A percentile compares a stretch with the other conserved stretches of the same genome.
phyloP scores from a whole-genome alignment of 2,797 vertebrate species.

The Eulemur rubriventer region DNA sequence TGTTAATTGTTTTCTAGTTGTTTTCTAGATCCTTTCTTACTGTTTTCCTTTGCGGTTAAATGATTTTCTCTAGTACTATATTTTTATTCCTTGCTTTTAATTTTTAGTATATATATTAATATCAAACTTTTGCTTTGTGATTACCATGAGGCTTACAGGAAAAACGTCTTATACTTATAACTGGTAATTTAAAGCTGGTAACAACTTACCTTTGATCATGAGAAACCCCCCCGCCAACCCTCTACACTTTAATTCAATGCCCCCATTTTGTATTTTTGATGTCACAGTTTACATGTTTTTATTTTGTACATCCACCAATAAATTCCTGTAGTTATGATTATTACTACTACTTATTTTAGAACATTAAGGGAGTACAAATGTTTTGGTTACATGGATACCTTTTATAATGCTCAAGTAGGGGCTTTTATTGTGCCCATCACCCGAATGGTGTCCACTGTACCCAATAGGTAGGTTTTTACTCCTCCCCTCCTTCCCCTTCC shows the following conservation, averaged over 20 bases:
- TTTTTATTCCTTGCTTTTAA: background rate
- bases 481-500: too few species aligned
- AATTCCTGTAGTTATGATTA: background rate
- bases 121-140: background rate
- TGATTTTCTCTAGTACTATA: background rate
- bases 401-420: background rate
- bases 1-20: background rate
- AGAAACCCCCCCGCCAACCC: background rate
- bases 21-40: background rate
- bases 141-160: background rate
- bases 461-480: background rate
- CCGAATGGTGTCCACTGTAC: background rate
- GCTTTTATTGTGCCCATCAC: background rate
- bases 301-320: too few species aligned
- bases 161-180: background rate
- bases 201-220: background rate
- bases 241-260: background rate
- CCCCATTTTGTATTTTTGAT: background rate
- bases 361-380: too few species aligned
- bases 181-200: background rate
- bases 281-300: background rate
- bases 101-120: background rate
- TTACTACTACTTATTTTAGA: too few species aligned
- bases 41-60: background rate
- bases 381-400: background rate